These are phyloP conservation scores for Drosophila nigricruria DNA, from an alignment of 2,888 invertebrate genomes.

Conservation along the genomic window DNA sequence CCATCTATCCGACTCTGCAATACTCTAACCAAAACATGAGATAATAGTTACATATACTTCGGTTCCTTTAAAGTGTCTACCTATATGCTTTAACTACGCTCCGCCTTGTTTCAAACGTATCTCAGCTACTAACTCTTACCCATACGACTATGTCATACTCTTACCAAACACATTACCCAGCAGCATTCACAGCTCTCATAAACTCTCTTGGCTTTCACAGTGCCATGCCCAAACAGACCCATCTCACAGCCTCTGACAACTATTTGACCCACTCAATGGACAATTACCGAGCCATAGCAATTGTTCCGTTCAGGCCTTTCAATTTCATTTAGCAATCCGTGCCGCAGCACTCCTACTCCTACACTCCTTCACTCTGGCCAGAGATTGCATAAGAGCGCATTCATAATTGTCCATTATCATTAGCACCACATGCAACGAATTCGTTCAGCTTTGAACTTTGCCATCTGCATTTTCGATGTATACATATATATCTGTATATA, in stretches of 20 bases:
- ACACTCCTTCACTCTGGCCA: neutral
- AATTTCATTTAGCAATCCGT: slow-evolving; percentile 24
- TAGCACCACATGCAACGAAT: slow-evolving; percentile 66
- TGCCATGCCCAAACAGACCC: neutral
- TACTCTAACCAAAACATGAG: too few species aligned
- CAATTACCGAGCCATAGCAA: slow-evolving; percentile 14
- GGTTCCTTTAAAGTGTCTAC: neutral
- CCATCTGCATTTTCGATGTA: slow-evolving; percentile 18
- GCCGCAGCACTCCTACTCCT: slow-evolving; percentile 17
- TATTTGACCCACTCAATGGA: slow-evolving; percentile 21
- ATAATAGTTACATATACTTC: too few species aligned
- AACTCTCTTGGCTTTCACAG: neutral
- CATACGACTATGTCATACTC: neutral
- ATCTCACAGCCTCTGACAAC: slow-evolving; percentile 8
- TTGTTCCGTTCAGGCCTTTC: slow-evolving; percentile 31
- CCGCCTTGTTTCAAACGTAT: neutral
- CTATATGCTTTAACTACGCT: neutral
- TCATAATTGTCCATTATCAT: slow-evolving; percentile 64
- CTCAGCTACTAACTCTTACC: neutral
- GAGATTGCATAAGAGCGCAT: slow-evolving; percentile 53
- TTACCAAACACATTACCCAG: neutral
- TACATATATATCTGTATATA: slow-evolving; percentile 2
- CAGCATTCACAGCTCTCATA: neutral
- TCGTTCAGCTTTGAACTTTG: slow-evolving; percentile 65
- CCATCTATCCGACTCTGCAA: too few species aligned